These are phyloP conservation scores for Epinotia brunnichana DNA, from an alignment of 2,888 invertebrate genomes.

Conservation along the genomic window DNA sequence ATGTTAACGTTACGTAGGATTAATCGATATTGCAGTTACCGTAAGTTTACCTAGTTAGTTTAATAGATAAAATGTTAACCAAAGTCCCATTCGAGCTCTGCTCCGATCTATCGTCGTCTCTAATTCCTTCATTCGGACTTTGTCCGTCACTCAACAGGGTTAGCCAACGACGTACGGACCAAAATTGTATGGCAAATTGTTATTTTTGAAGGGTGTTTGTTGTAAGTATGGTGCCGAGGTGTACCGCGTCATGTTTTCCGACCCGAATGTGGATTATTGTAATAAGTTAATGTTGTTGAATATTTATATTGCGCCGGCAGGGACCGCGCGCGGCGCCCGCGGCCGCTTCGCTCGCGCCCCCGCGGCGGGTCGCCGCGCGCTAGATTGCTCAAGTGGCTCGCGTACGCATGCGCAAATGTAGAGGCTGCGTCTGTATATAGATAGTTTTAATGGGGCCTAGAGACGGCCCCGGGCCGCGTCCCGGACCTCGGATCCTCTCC, in stretches of 20 bases:
- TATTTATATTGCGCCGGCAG: slow-evolving; percentile 60
- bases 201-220: slow-evolving; percentile 62
- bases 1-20: slow-evolving; percentile 55
- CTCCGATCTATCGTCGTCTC: slow-evolving; percentile 62
- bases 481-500: slow-evolving; percentile 57
- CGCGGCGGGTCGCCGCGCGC: slow-evolving; percentile 56
- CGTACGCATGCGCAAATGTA: slow-evolving; percentile 70
- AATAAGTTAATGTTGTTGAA: slow-evolving; percentile 61
- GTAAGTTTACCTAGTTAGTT: slow-evolving; percentile 78
- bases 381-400: slow-evolving; percentile 76
- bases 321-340: slow-evolving; percentile 49
- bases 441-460: slow-evolving; percentile 68
- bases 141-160: slow-evolving; percentile 70
- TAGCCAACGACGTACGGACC: slow-evolving; percentile 74
- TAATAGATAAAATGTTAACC: slow-evolving; percentile 78
- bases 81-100: slow-evolving; percentile 74
- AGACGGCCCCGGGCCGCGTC: slow-evolving; percentile 51
- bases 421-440: slow-evolving; percentile 77
- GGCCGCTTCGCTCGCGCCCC: slow-evolving; percentile 36
- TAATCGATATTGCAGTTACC: slow-evolving; percentile 78
- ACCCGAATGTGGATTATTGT: slow-evolving; percentile 51
- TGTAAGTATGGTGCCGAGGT: slow-evolving; percentile 64
- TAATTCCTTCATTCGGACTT: slow-evolving; percentile 63
- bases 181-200: slow-evolving; percentile 62
- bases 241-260: slow-evolving; percentile 53